phyloP scores from a whole-genome alignment of 1,140 invertebrate genomes.

The Trachymyrmex septentrionalis region DNA sequence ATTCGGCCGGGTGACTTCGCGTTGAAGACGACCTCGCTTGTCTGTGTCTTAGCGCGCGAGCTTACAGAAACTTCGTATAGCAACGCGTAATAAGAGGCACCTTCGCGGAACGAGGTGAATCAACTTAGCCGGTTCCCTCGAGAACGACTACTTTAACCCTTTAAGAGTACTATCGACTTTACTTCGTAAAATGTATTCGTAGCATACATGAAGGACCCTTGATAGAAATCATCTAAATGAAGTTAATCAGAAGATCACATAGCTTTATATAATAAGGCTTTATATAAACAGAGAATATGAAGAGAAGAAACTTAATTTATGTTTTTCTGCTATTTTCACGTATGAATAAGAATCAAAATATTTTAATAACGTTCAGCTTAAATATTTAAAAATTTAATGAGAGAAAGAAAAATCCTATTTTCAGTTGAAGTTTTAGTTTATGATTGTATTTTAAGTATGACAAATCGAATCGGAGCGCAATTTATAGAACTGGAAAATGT shows the following conservation, averaged over 20 bases:
- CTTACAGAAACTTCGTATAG: constrained; percentile 48
- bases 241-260: background rate
- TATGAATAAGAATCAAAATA: background rate
- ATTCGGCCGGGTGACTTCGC: constrained; percentile 58
- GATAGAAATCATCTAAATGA: constrained; percentile 11
- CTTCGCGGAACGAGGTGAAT: constrained; percentile 47
- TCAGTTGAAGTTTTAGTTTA: too few species aligned
- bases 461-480: too few species aligned
- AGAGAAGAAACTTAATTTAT: background rate
- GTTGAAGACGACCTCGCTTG: constrained; percentile 33
- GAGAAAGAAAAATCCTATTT: too few species aligned
- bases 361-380: background rate
- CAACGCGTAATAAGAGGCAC: constrained; percentile 53
- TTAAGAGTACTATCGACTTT: constrained; percentile 31
- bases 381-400: background rate
- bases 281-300: background rate
- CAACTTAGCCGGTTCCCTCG: constrained; percentile 22
- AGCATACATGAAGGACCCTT: background rate
- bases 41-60: constrained; percentile 45
- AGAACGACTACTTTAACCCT: constrained; percentile 36
- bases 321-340: background rate
- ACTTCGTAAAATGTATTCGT: constrained; percentile 11
- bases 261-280: background rate
- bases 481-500: too few species aligned
- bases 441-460: too few species aligned